A percentile compares a stretch with the other conserved stretches of the same genome.
phyloP scores from a whole-genome alignment of 1,140 invertebrate species.

The Radopholus similis region DNA sequence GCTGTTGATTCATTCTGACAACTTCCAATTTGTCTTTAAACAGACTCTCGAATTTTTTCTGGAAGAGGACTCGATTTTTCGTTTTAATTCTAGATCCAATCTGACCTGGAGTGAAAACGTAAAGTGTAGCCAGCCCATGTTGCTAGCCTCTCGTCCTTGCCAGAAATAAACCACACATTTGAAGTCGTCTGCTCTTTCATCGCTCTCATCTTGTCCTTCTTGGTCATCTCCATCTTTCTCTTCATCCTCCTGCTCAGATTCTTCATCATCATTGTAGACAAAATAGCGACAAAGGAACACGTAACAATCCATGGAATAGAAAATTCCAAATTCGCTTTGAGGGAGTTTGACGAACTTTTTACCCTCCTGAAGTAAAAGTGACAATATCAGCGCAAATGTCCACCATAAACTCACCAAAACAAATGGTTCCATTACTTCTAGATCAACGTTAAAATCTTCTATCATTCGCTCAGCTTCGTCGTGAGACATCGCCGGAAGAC shows the following conservation, averaged over 20 bases:
- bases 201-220: conserved; percentile 71
- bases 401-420: conserved; percentile 70
- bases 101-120: conserved; percentile 74
- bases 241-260: conserved; percentile 64
- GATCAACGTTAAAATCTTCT: conserved; percentile 87
- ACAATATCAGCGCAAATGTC: too few relatives aligned
- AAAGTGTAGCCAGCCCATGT: conserved; percentile 99
- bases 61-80: conserved; percentile 68
- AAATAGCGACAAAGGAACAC: conserved; percentile 95
- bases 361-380: conserved; percentile 63
- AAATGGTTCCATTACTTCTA: conserved; percentile 93
- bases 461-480: conserved; percentile 83
- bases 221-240: conserved; percentile 64
- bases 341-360: conserved; percentile 92
- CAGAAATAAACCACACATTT: conserved; percentile 98
- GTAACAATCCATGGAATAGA: conserved; percentile 92
- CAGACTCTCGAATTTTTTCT: conserved; percentile 92
- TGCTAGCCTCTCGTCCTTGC: conserved; percentile 92
- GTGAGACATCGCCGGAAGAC: conserved; percentile 79
- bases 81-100: background rate
- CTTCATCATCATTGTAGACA: conserved; percentile 64
- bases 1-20: conserved; percentile 74
- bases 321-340: conserved; percentile 86
- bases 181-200: conserved; percentile 75
- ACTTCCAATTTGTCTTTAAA: conserved; percentile 94